Evolutionary conservation across 2,797 vertebrate genomes (phyloP), one percentile per base, ranked within the genome.

Genomic region (Cyclopterus lumpus): DNA sequence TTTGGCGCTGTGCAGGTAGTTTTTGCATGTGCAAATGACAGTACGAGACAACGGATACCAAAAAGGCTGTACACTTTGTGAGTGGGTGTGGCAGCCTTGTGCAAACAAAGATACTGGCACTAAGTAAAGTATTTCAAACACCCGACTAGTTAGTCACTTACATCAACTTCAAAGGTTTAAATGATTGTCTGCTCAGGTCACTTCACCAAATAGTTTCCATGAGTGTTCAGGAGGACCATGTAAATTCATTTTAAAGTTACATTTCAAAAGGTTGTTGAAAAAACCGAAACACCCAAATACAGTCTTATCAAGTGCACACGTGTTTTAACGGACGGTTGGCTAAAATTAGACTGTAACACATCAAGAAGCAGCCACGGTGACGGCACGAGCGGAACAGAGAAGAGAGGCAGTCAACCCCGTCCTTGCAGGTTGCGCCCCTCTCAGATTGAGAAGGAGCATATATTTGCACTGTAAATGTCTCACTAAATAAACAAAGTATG

Each of bases 271-370:
- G 59, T 14, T 67, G 44, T 28, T 67, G 16, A 62, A 57, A 48
- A 60, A 48, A 73, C 79, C 67, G 7, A 26, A 65, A 64, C 18
- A 53, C 8, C 6, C 26, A 75, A 67, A 70, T 63, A 61, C 16
- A 64, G 61, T 26, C 53, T 71, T 75, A 73, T 83, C 48, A 73
- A 57, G 60, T 59, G 63, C 28, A 70, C 30, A 62, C 12, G 49
- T 62, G 46, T 54, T 70, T 20, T 40, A 61, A 77, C 70, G 14
- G 60, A 79, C 53, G 67, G 32, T 38, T n/a, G 24, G 67, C 75
- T 83, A 85, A 86, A 83, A 75, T 78, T 76, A 84, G 77, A 74
- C 62, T 58, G 36, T 40, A 75, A 62, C 61, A 70, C 55, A 53
- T 71, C 51, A 80, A 79, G 73, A 76, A 77, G 66, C 34, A 44